Evolutionary conservation across 2,113 vertebrate species (phyloP).

Genomic region (Ailurus styani): DNA sequence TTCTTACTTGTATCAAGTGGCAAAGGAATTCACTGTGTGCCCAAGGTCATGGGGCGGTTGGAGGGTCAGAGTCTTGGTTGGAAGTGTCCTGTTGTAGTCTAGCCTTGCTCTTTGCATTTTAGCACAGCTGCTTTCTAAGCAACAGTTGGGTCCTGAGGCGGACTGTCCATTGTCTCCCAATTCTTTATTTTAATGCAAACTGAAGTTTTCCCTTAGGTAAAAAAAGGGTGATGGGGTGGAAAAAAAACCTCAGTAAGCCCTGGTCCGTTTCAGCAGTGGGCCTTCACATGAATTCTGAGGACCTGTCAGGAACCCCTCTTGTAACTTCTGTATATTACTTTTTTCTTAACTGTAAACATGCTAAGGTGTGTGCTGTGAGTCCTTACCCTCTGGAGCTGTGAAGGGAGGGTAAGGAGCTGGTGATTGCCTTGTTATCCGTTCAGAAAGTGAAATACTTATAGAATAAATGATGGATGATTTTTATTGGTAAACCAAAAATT

Average conservation of each 20-base stretch:
- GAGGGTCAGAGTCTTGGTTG: not conserved
- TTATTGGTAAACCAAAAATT: not conserved
- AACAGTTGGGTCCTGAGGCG: not conserved
- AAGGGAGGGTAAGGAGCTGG: not conserved
- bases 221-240: not conserved
- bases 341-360: not conserved
- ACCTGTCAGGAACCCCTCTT: not conserved
- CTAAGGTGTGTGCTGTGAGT: not conserved
- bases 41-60: not conserved
- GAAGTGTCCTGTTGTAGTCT: not conserved
- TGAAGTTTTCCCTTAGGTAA: not conserved
- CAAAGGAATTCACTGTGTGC: not conserved
- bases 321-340: not conserved
- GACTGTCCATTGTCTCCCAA: not conserved
- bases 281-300: not conserved
- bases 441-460: not conserved
- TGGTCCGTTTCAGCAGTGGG: not conserved
- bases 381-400: not conserved
- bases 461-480: not conserved
- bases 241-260: not conserved
- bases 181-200: not conserved
- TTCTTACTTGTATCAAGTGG: not conserved
- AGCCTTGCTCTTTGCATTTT: not conserved
- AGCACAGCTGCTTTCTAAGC: not conserved
- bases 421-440: not conserved